Evolutionary conservation across 2,797 vertebrate species (phyloP), one percentile per base, ranked within the genome.

Genomic region (Rhynchotus rufescens): DNA sequence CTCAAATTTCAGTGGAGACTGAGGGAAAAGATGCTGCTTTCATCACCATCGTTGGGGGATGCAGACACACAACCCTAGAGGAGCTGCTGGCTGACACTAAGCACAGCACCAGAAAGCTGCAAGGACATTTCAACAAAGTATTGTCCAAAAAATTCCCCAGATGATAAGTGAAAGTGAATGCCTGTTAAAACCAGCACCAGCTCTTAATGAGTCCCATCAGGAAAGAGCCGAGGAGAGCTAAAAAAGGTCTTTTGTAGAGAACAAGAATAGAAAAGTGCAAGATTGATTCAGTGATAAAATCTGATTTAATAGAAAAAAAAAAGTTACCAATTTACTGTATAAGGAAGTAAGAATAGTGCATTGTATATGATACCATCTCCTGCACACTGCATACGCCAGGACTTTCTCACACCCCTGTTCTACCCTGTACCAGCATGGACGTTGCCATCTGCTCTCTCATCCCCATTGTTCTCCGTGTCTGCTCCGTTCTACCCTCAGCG

Each of bases 161-260:
- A 96, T 92, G 88, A 61, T 94, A 87, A 95, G 76, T 92, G 94
- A 94, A 96, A 95, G 94, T 93, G 94, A 96, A 94, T 73, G 94
- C 67, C 71, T 92, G 19, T 75, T 89, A 85, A 82, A 92, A 92
- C 90, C 88, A 94, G 84, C 93, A 94, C 86, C 90, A 96, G 88
- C 71, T 90, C 88, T 84, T 96, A 96, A 96, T 96, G 88, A 96
- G 95, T 94, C 96, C 95, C 96, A 95, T 96, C 93, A 96, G 94
- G 95, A 95, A 95, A 90, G 74, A 92, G 76, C 80, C 42, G 84
- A 85, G 93, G 90, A 93, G 77, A 94, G 92, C 96, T 96, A 96
- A 96, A 96, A 96, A 96, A 96, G 96, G 96, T 94, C 82, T 95
- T 96, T 96, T 96, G 80, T 49, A 69, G 62, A 92, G 93, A 95